A percentile compares a stretch with the other conserved stretches of the same genome.
Conservation (phyloP, 92 coral and sea anemone genomes). For the Porites lobata region DNA sequence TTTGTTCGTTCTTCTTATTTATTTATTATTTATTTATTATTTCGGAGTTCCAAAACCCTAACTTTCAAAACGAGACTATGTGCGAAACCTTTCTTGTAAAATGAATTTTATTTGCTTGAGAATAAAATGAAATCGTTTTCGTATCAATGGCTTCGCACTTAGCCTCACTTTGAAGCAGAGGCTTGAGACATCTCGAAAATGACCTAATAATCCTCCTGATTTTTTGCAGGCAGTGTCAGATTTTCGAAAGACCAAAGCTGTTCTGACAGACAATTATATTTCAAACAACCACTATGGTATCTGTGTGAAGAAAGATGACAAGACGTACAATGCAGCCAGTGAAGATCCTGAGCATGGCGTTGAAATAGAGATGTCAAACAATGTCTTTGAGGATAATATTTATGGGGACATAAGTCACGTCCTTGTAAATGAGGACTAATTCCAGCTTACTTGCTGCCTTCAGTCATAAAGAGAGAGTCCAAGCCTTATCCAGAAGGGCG, state of each 20-base stretch:
- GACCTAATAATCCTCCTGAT: background rate
- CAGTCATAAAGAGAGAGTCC: too few species aligned
- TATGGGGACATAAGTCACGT: conserved; percentile 79
- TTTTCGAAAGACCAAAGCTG: conserved; percentile 57
- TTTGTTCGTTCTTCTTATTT: too few species aligned
- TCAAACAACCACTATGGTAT: conserved; percentile 83
- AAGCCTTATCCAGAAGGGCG: too few species aligned
- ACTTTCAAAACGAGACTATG: too few species aligned
- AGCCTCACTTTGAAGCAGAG: too few species aligned
- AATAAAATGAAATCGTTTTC: background rate
- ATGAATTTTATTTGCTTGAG: too few species aligned
- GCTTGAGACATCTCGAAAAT: background rate
- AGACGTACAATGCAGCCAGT: conserved; percentile 29
- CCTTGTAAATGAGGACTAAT: background rate
- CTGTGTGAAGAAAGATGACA: conserved; percentile 70
- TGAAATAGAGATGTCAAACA: conserved; percentile 72
- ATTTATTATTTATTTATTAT: too few species aligned
- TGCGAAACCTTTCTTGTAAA: background rate
- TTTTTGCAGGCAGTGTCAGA: conserved; percentile 65
- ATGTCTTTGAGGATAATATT: conserved; percentile 75
- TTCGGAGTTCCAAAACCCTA: too few species aligned
- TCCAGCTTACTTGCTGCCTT: background rate
- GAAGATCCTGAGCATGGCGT: conserved; percentile 66
- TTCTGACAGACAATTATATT: conserved; percentile 73
- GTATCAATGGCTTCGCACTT: background rate